Base-by-base conservation (phyloP, 2,888 invertebrate species). In the Heterodera filipjevi region DNA sequence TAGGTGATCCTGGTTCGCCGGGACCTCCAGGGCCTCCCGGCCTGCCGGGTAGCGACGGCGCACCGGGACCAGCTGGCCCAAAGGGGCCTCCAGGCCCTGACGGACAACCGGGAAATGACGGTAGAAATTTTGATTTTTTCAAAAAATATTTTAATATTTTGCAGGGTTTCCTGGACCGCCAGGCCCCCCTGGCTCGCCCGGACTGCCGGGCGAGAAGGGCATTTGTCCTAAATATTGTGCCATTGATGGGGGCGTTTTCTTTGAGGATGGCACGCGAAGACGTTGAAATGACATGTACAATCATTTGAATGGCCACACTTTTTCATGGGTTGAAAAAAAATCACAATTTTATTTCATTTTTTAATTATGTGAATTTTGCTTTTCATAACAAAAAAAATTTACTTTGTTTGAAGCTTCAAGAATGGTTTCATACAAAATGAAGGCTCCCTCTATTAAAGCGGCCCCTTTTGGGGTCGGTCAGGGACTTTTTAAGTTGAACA, bases 21-120 rank as follows among this genome's bases (percentile, higher is more conserved):
- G 82, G 83, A 33, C 83, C 81, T 8, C 81, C 81, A 16, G 81
- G 81, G 32, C 79, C 39, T 19, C 66, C 80, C 32, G 80, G 80
- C 64, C 46, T 59, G 53, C 80, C 80, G n/a, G 80, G 80, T 22
- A 81, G 79, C 75, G 72, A 71, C 59, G 79, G 79, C 22, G 49
- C 68, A 49, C 79, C 79, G 12, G 79, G 79, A 2, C 77, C 79
- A n/a, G 66, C 75, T 30, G 81, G 81, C 53, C 82, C 82, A 22
- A 77, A 77, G 27, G 82, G 82, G 44, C 82, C 82, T 32, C 82
- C 85, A 72, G 87, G 87, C 73, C 83, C 84, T 33, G 86, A 85
- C 70, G 85, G 85, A 73, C 81, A 81, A 77, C 87, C 87, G 46
- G 85, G 85, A 77, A 78, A 79, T 80, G 81, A 82, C 66, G 87